Conservation (phyloP, 2,113 vertebrate genomes). For the Chrysochloris asiatica region DNA sequence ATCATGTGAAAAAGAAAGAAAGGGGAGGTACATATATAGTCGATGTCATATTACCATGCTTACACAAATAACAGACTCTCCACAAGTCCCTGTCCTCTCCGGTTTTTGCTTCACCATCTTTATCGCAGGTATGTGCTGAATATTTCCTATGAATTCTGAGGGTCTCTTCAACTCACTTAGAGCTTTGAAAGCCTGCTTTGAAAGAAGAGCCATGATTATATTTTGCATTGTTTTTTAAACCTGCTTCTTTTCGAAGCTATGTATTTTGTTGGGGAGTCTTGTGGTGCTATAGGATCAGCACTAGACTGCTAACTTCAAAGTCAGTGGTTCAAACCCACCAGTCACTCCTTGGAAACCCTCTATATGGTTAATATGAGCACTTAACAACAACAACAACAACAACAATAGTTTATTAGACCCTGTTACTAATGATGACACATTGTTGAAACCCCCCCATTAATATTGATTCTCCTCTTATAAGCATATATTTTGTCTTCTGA, state of each 20-base stretch:
- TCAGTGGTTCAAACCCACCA: too few relatives aligned
- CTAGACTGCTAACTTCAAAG: too few relatives aligned
- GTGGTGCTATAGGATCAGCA: too few relatives aligned
- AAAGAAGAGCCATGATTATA: not conserved
- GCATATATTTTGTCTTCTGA: not conserved
- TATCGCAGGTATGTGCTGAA: not conserved
- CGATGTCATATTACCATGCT: not conserved
- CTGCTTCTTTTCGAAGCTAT: not conserved
- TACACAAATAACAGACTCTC: not conserved
- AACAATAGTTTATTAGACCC: too few relatives aligned
- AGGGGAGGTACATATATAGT: fast-evolving
- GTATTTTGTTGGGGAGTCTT: not conserved
- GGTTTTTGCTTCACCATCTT: not conserved
- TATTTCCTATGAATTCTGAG: not conserved
- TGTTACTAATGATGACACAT: not conserved
- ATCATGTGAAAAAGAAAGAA: not conserved
- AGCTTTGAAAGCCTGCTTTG: not conserved
- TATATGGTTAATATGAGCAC: too few relatives aligned
- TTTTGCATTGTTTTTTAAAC: not conserved
- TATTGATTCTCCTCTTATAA: not conserved
- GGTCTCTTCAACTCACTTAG: not conserved
- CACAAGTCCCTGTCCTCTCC: not conserved
- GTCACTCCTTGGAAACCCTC: too few relatives aligned
- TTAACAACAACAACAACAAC: too few relatives aligned
- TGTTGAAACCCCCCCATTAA: not conserved